Evolutionary conservation across 2,113 vertebrate genomes (phyloP).

Genomic region (Ardeotis arabs): DNA sequence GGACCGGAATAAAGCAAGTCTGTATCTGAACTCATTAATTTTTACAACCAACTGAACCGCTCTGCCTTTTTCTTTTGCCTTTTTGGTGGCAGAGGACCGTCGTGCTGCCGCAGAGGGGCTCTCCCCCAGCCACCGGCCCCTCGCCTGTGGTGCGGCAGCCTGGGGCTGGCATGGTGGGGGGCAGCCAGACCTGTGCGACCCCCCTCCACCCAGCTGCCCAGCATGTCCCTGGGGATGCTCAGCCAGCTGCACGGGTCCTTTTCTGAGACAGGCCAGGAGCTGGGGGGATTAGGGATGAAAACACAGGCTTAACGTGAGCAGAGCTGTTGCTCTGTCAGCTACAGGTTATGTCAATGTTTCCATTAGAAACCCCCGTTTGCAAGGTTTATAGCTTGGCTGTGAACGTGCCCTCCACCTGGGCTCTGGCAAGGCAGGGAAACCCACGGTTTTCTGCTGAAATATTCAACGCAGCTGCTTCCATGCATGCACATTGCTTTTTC

Average conservation of each 20-base stretch:
- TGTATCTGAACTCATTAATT: conserved; percentile 84
- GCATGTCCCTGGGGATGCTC: not conserved
- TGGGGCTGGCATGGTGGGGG: not conserved
- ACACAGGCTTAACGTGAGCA: conserved; percentile 8
- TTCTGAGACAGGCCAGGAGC: not conserved
- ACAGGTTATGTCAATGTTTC: conserved; percentile 76
- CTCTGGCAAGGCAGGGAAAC: conserved; percentile 48
- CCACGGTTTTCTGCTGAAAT: conserved; percentile 13
- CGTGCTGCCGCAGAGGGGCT: conserved; percentile 1
- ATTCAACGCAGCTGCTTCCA: conserved; percentile 49
- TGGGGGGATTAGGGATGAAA: conserved; percentile 10
- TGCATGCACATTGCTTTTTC: not conserved
- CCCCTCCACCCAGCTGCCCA: not conserved
- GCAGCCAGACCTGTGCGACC: not conserved
- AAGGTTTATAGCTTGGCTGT: conserved; percentile 69
- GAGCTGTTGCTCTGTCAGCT: conserved; percentile 57
- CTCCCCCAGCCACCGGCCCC: conserved; percentile 26
- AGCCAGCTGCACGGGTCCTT: not conserved
- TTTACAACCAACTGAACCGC: conserved; percentile 82
- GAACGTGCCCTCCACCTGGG: conserved; percentile 68
- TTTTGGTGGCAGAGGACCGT: not conserved
- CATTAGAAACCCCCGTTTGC: conserved; percentile 60
- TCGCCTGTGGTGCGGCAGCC: not conserved
- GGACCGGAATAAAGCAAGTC: conserved; percentile 84
- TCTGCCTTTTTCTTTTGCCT: conserved; percentile 61